Conservation (phyloP, 2,113 vertebrate species). For the Ochotona curzoniae region DNA sequence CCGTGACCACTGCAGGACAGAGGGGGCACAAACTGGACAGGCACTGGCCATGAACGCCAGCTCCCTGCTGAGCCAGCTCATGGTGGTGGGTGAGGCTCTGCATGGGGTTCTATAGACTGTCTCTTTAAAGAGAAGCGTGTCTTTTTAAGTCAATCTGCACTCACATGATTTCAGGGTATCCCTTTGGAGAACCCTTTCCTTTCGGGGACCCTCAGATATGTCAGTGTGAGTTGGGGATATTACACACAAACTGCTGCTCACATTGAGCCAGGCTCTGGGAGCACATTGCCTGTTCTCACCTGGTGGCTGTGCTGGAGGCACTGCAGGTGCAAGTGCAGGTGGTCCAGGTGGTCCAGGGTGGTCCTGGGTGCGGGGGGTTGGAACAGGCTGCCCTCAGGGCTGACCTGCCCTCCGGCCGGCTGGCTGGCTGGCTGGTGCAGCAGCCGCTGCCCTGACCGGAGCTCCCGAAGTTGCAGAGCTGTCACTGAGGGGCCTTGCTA, state of each 20-base stretch:
- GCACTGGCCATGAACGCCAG: neutral
- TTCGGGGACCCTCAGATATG: neutral
- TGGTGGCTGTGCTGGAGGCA: neutral
- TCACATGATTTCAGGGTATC: conserved; percentile 13
- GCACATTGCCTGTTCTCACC: neutral
- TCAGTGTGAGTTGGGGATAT: neutral
- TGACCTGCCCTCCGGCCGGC: no score
- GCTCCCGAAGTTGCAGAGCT: neutral
- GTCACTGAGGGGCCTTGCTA: neutral
- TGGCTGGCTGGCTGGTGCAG: no score
- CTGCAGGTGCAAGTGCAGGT: no score
- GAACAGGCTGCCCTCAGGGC: no score
- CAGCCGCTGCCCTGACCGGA: neutral
- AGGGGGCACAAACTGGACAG: neutral
- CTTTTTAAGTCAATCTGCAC: neutral
- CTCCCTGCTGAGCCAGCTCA: neutral
- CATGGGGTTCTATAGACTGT: no score
- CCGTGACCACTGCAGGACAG: neutral
- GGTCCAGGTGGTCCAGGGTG: no score
- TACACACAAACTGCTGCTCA: neutral
- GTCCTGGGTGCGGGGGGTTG: neutral
- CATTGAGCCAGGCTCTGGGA: neutral
- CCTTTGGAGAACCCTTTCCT: neutral
- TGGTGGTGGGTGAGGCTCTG: neutral
- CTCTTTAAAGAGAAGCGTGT: no score